These are phyloP conservation scores for Epinephelus moara DNA, from an alignment of 2,113 vertebrate species.

Conservation along the genomic window DNA sequence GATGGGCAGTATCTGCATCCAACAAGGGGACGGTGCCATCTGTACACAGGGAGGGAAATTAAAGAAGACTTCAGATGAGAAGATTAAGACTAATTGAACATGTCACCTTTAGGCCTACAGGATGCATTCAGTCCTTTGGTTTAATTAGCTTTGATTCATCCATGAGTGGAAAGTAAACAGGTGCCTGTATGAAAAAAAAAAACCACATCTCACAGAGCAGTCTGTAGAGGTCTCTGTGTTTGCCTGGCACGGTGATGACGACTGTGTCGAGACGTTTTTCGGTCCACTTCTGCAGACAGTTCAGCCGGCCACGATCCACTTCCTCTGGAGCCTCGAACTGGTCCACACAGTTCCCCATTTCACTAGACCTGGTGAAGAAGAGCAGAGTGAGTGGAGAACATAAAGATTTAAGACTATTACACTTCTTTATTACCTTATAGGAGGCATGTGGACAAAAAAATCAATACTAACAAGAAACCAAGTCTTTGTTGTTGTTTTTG, in stretches of 20 bases:
- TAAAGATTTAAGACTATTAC: not conserved
- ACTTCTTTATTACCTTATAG: not conserved
- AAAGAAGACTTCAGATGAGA: slow-evolving; percentile 7
- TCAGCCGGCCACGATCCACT: slow-evolving; percentile 70
- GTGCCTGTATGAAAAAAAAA: not conserved
- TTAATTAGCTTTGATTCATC: slow-evolving; percentile 25
- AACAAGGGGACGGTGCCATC: slow-evolving; percentile 80
- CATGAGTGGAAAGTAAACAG: not conserved
- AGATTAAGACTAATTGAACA: slow-evolving; percentile 2
- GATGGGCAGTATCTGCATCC: slow-evolving; percentile 83
- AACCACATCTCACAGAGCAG: slow-evolving; percentile 78
- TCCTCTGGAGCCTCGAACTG: slow-evolving; percentile 68
- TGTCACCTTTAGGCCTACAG: not conserved
- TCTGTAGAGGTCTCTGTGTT: slow-evolving; percentile 79
- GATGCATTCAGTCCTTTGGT: slow-evolving; percentile 5
- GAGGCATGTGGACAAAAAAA: not conserved
- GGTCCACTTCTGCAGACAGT: slow-evolving; percentile 80
- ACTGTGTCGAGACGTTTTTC: slow-evolving; percentile 76
- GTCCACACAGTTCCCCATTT: slow-evolving; percentile 43
- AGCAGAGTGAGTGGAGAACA: not conserved
- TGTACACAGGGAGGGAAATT: slow-evolving; percentile 45
- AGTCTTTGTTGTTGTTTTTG: not conserved
- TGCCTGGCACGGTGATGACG: slow-evolving; percentile 65
- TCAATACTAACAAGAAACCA: too few relatives aligned
- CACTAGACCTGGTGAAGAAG: slow-evolving; percentile 34